Conservation (phyloP, 92 coral and sea anemone genomes). For the Paramuricea clavata region DNA sequence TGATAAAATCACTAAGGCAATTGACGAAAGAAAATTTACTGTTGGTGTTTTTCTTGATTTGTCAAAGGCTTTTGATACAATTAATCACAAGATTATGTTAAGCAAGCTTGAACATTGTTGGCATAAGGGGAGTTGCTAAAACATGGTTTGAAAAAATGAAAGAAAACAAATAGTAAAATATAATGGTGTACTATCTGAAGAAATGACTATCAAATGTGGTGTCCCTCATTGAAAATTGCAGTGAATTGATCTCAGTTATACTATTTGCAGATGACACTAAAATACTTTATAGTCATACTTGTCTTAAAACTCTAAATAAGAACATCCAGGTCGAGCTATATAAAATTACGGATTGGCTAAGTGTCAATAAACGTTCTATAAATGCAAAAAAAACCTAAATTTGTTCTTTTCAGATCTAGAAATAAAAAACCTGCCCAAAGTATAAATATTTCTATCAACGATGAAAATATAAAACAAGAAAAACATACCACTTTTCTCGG, state of each 20-base stretch:
- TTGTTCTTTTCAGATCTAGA: not conserved
- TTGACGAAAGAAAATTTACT: not conserved
- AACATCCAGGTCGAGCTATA: no score
- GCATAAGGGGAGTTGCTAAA: not conserved
- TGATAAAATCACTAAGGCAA: not conserved
- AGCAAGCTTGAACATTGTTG: not conserved
- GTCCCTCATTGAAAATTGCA: no score
- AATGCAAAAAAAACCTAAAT: no score
- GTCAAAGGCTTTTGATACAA: conserved; percentile 45
- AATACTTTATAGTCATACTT: no score
- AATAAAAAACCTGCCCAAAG: not conserved
- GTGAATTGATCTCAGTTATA: no score
- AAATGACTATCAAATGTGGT: no score
- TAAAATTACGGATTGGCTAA: no score
- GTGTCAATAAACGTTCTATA: no score
- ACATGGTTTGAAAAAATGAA: not conserved
- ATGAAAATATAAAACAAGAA: not conserved
- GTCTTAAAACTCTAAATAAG: no score
- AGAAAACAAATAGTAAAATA: not conserved
- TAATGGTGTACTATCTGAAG: not conserved
- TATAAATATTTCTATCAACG: no score
- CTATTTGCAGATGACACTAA: no score
- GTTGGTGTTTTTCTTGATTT: no score
- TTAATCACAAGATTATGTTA: conserved; percentile 33
- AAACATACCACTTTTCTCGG: not conserved